Base-by-base conservation (phyloP, 2,888 invertebrate species). In the Ceramica pisi region DNA sequence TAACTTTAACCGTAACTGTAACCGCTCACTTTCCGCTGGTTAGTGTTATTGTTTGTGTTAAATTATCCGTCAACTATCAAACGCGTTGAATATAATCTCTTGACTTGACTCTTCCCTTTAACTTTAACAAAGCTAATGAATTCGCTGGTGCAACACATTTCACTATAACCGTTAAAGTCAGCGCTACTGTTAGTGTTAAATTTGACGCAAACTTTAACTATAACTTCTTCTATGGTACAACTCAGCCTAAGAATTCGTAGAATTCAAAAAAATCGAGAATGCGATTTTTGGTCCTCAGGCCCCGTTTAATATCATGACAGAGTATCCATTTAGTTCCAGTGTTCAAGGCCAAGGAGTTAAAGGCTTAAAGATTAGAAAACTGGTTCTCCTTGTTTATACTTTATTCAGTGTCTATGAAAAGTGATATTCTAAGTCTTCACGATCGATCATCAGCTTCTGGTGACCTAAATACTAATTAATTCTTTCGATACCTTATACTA, bases 381-480 rank as follows among this genome's bases (percentile, higher is more conserved):
- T 8, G 46, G 38, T 75, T 48, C 16, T n/a, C 14, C 12, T 26
- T 19, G 21, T 26, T 38, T 74, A 53, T 62, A 12, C n/a, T 23
- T 51, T 4, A 59, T 41, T 23, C 23, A 21, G 57, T 7, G n/a
- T 57, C 4, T 57, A 38, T 14, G 4, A 35, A 35, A 23, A 44
- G 1, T 2, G 16, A 55, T 1, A 16, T 10, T 35, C 12, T 14
- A 7, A 53, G n/a, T 19, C 26, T 35, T 10, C 35, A 12, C 23
- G 19, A 26, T 50, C 21, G 48, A 14, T 57, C n/a, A 12, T 26
- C 26, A 72, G 46, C 14, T 51, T 23, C 10, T 26, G 21, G 26
- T 55, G 67, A 55, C 41, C 56, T 31, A 12, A 38, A 55, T 48
- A 26, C 16, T 46, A 65, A 51, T 60, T 46, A 64, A 14, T 19